Base-by-base conservation (phyloP, 2,113 vertebrate genomes). In the Spermophilus dauricus region DNA sequence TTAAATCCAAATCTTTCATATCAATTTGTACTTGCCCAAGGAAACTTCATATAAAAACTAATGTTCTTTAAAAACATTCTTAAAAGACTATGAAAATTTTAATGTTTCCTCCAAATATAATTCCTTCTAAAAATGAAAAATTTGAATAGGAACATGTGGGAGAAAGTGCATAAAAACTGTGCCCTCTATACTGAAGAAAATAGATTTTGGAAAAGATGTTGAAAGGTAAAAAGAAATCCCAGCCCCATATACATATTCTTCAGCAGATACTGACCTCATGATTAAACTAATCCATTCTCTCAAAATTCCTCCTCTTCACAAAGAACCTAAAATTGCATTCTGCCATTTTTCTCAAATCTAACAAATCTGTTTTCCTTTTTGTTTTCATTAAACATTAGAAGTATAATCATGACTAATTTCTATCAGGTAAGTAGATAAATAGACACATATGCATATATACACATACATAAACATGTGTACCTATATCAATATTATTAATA, bases 101-200 rank as follows among this genome's bases (percentile, higher is more conserved):
- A 95, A 80, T 20, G 65, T 34, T 5, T 34, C 20, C 76, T 34
- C 53, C 2, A 82, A 76, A 82, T 61, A 94, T 17, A 28, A 82
- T 81, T 86, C 61, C 32, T 91, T 73, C 42, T 63, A 97, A 86
- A 87, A 93, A 81, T 45, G 91, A 96, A 96, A 85, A 80, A 85
- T 70, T 73, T 97, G 26, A 76, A 63, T 95, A 93, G 51, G 69
- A 93, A 53, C 28, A 93, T 91, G 51, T 67, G 13, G n/a, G 11
- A 58, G 2, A 91, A 91, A 94, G 10, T 26, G 22, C 37, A 69
- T 76, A 48, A 75, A 90, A 67, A 48, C 39, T 89, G 72, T 58
- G 6, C 3, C 20, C 34, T 67, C 42, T 42, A 72, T 91, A 85
- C 70, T 48, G 69, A 93, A 85, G 39, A 94, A 53, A 78, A 67